A percentile compares a stretch with the other conserved stretches of the same genome.
Evolutionary conservation across 1,140 invertebrate genomes (phyloP).

Genomic region (Apis dorsata): DNA sequence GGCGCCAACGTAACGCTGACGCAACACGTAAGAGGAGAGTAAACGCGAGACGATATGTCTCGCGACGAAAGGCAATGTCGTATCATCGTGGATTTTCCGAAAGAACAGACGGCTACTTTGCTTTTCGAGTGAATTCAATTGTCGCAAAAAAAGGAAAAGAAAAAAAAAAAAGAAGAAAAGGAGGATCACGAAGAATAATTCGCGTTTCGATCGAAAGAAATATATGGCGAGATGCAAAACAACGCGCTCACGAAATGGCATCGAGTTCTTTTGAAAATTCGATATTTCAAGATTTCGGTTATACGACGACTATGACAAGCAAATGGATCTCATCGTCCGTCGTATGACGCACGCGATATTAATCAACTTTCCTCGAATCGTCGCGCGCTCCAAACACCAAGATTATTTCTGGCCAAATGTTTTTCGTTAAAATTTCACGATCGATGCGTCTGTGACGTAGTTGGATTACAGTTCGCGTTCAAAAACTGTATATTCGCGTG

Average conservation of each 20-base stretch:
- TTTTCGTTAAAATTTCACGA: conserved; percentile 19
- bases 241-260: neutral
- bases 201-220: too few species aligned
- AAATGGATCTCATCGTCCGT: neutral
- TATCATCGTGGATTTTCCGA: conserved; percentile 51
- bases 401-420: conserved; percentile 22
- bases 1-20: conserved; percentile 74
- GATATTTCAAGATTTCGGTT: neutral
- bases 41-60: conserved; percentile 63
- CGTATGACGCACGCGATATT: conserved; percentile 12
- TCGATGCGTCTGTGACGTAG: conserved; percentile 15
- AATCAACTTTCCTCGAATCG: conserved; percentile 30
- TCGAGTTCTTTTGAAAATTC: neutral
- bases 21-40: conserved; percentile 71
- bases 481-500: neutral
- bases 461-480: neutral
- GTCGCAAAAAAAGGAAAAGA: neutral
- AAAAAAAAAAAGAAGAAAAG: too few species aligned
- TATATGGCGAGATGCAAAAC: too few species aligned
- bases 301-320: too few species aligned
- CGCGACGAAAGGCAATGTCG: conserved; percentile 53
- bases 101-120: conserved; percentile 19
- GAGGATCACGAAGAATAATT: too few species aligned
- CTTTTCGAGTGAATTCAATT: neutral
- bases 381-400: neutral